Evolutionary conservation across 2,888 invertebrate genomes (phyloP).

Genomic region (Luperina testacea): DNA sequence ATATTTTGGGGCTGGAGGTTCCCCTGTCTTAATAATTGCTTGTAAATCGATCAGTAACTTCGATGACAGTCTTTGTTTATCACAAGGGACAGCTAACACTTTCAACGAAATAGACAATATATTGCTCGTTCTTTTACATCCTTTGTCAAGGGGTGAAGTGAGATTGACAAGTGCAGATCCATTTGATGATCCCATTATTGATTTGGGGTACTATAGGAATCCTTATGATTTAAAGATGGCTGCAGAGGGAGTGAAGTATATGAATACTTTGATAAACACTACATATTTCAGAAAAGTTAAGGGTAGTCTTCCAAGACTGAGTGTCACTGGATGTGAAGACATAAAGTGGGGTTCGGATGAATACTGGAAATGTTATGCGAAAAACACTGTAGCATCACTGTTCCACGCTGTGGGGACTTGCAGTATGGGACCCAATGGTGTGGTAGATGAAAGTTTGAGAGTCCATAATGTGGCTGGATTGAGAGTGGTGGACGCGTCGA

Average conservation of each 20-base stretch:
- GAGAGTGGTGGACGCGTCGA: conserved; percentile 82
- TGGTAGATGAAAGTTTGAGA: conserved; percentile 79
- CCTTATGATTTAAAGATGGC: conserved; percentile 72
- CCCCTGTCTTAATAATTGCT: conserved; percentile 69
- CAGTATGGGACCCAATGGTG: conserved; percentile 80
- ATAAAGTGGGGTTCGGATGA: conserved; percentile 87
- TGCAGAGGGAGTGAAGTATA: conserved; percentile 77
- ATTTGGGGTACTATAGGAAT: conserved; percentile 78
- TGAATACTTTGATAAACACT: conserved; percentile 75
- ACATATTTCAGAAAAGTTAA: conserved; percentile 74
- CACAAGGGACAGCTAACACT: conserved; percentile 74
- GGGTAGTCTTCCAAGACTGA: conserved; percentile 71
- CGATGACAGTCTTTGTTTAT: conserved; percentile 70
- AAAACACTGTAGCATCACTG: conserved; percentile 89
- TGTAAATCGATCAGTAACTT: conserved; percentile 72
- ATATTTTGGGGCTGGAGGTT: conserved; percentile 77
- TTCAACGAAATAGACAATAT: conserved; percentile 75
- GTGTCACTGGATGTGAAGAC: conserved; percentile 88
- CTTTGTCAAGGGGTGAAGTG: conserved; percentile 80
- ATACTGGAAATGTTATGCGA: conserved; percentile 92
- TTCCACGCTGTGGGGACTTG: conserved; percentile 90
- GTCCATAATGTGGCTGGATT: conserved; percentile 78
- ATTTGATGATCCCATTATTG: conserved; percentile 78
- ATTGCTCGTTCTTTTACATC: conserved; percentile 76
- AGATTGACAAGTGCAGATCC: conserved; percentile 77